These are phyloP conservation scores for Corythornis leucogaster DNA, from an alignment of 2,797 vertebrate species.

Conservation along the genomic window DNA sequence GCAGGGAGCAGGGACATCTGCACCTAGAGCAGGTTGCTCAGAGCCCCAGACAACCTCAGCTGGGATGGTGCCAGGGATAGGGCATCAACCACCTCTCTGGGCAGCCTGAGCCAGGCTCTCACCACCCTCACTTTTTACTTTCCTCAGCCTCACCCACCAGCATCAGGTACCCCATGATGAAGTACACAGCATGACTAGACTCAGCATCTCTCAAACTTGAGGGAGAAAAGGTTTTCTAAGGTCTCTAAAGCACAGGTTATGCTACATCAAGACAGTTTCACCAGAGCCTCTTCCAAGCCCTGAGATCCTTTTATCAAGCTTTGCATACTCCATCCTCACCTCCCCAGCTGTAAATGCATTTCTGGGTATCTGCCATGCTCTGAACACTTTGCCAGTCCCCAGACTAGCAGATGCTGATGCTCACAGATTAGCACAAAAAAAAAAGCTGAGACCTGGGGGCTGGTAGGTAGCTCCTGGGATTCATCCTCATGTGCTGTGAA, in stretches of 20 bases:
- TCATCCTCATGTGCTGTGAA: not conserved
- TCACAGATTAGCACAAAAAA: not conserved
- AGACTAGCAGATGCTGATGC: not conserved
- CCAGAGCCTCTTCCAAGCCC: not conserved
- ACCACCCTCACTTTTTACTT: not conserved
- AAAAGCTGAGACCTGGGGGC: not conserved
- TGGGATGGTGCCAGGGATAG: not conserved
- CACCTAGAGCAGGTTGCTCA: not conserved
- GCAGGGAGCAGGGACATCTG: not conserved
- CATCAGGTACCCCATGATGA: not conserved
- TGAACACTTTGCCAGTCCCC: not conserved
- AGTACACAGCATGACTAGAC: not conserved
- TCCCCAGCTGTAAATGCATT: not conserved
- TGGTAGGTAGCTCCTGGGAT: not conserved
- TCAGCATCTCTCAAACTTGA: not conserved
- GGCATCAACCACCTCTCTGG: too few relatives aligned
- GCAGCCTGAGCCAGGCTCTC: not conserved
- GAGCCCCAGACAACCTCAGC: not conserved
- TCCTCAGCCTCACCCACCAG: not conserved
- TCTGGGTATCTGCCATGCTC: not conserved
- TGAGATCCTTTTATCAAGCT: not conserved
- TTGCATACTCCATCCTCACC: not conserved
- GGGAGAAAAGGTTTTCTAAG: not conserved
- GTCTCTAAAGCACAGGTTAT: not conserved
- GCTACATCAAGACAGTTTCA: not conserved